A percentile compares a stretch with the other conserved stretches of the same genome.
These are phyloP conservation scores for Drosophila lacertosa DNA, from an alignment of 1,140 invertebrate species.

Conservation along the genomic window DNA sequence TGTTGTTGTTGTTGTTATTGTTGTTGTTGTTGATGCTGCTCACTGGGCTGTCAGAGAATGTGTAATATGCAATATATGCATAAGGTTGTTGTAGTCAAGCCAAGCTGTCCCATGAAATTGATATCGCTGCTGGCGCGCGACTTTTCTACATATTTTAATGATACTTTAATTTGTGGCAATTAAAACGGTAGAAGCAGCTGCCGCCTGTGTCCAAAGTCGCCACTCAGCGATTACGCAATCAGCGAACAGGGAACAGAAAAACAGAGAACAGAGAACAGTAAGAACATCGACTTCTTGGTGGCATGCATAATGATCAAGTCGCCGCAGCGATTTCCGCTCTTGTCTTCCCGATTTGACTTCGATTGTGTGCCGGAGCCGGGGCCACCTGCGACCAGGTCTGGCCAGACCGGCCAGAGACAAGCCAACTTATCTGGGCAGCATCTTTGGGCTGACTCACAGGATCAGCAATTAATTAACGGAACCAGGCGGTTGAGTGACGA, in stretches of 20 bases:
- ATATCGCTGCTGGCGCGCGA: slow-evolving; percentile 41
- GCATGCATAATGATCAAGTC: slow-evolving; percentile 75
- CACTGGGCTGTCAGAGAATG: slow-evolving; percentile 53
- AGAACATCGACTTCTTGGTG: slow-evolving; percentile 33
- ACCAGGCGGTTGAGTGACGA: not conserved
- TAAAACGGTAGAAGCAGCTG: slow-evolving; percentile 65
- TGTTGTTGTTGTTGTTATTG: not conserved
- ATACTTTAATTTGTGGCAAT: slow-evolving; percentile 78
- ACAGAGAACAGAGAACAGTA: slow-evolving; percentile 21
- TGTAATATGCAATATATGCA: slow-evolving; percentile 47
- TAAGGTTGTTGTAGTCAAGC: slow-evolving; percentile 19
- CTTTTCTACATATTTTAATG: slow-evolving; percentile 75
- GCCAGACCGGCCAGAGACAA: slow-evolving; percentile 6
- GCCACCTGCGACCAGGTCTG: slow-evolving; percentile 41
- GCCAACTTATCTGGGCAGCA: slow-evolving; percentile 39
- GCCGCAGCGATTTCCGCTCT: slow-evolving; percentile 67
- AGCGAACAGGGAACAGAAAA: slow-evolving; percentile 29
- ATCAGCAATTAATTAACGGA: slow-evolving; percentile 34
- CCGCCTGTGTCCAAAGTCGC: slow-evolving; percentile 9
- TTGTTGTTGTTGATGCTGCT: not conserved
- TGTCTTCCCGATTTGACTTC: slow-evolving; percentile 60
- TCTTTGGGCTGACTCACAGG: slow-evolving; percentile 3
- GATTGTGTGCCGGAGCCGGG: slow-evolving; percentile 62
- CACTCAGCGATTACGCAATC: slow-evolving; percentile 60
- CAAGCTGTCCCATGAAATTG: slow-evolving; percentile 44